Conservation (phyloP, 2,113 vertebrate species). For the Oryzias javanicus region DNA sequence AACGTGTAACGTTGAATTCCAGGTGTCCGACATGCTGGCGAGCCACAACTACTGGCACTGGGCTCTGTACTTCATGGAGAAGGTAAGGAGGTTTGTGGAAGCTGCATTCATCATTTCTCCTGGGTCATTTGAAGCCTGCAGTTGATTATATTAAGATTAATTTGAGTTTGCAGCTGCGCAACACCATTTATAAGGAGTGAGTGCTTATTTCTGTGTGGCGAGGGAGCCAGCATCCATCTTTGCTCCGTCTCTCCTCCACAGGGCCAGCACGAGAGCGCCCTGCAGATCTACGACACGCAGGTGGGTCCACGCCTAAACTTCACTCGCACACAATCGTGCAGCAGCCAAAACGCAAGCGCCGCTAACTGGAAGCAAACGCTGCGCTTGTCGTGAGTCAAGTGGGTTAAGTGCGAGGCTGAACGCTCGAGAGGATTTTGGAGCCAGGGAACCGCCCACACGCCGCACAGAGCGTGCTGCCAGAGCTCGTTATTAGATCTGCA, state of each 20-base stretch:
- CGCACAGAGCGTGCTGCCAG: constrained; percentile 10
- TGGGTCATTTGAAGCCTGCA: constrained; percentile 47
- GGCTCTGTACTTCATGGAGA: constrained; percentile 90
- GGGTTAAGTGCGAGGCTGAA: constrained; percentile 33
- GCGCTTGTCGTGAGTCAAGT: constrained; percentile 21
- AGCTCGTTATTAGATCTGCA: constrained; percentile 10
- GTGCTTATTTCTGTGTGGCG: constrained; percentile 17
- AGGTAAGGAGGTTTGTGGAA: constrained; percentile 79
- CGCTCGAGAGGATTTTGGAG: constrained; percentile 3
- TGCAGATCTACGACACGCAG: constrained; percentile 86
- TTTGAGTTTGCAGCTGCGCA: constrained; percentile 51
- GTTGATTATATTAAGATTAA: constrained; percentile 63
- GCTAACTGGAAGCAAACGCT: constrained; percentile 37
- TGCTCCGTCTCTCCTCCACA: constrained; percentile 59
- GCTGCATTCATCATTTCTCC: constrained; percentile 46
- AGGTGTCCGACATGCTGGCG: constrained; percentile 86
- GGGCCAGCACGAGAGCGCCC: constrained; percentile 89
- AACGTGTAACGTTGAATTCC: constrained; percentile 38
- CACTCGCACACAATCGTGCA: neutral
- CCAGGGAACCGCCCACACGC: constrained; percentile 7
- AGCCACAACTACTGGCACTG: constrained; percentile 98
- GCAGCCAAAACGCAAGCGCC: constrained; percentile 1
- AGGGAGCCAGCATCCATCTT: constrained; percentile 17
- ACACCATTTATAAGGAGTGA: constrained; percentile 30
- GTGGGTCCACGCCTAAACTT: constrained; percentile 70